phyloP scores from a whole-genome alignment of 2,113 vertebrate species.

The Hemiprocne comata region DNA sequence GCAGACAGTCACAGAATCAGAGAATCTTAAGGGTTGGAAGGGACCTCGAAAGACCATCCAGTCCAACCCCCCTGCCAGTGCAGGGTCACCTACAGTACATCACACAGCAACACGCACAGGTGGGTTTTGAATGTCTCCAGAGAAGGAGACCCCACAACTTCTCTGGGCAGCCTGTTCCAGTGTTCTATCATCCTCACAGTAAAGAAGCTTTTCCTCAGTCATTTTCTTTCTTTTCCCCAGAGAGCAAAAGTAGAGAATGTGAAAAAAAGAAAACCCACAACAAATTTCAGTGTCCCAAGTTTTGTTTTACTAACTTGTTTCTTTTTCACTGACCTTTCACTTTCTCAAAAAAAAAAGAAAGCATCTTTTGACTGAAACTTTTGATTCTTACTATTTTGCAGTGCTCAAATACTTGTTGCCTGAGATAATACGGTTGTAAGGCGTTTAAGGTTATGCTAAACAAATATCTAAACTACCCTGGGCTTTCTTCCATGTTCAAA shows the following conservation, averaged over 20 bases:
- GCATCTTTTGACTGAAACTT: not conserved
- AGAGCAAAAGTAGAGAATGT: fast-evolving
- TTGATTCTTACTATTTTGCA: not conserved
- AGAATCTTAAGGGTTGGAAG: too few species aligned
- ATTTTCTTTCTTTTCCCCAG: not conserved
- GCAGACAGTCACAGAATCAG: not conserved
- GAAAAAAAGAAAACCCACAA: too few species aligned
- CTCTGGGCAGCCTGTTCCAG: too few species aligned
- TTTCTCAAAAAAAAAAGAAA: not conserved
- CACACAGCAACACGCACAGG: too few species aligned
- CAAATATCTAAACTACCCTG: not conserved
- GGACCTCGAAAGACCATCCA: too few species aligned
- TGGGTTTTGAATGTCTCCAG: too few species aligned
- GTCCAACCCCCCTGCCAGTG: too few species aligned
- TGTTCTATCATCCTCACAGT: too few species aligned
- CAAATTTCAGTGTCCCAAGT: fast-evolving
- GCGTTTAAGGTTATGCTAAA: not conserved
- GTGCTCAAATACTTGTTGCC: not conserved
- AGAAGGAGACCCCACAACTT: too few species aligned
- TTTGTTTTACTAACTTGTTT: not conserved
- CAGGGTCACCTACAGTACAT: too few species aligned
- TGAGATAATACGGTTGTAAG: fast-evolving
- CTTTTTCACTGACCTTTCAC: not conserved
- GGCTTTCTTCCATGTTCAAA: not conserved
- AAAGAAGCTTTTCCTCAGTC: too few species aligned